Conservation (phyloP, 2,797 vertebrate genomes). For the Diplodus sargus region DNA sequence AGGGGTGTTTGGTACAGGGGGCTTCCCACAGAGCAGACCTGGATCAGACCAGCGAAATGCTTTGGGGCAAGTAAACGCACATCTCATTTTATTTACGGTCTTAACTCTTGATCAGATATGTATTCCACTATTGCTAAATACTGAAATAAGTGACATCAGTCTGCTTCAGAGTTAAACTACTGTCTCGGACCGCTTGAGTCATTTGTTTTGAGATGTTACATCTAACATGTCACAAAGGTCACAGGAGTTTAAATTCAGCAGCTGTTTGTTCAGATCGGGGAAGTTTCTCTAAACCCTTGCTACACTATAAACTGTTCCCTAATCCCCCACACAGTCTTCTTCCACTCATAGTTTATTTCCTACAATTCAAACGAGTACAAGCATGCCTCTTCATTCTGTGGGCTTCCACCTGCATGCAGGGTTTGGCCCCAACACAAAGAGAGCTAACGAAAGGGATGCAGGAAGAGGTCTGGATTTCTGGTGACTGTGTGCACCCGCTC, state of each 20-base stretch:
- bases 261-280: constrained; percentile 14
- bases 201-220: not conserved
- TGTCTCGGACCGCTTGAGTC: too few relatives aligned
- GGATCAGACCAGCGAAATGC: too few relatives aligned
- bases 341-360: not conserved
- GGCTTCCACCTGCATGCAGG: not conserved
- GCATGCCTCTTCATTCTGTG: not conserved
- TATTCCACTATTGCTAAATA: not conserved
- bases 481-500: not conserved
- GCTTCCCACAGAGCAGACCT: too few relatives aligned
- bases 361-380: constrained; percentile 3
- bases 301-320: not conserved
- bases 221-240: not conserved
- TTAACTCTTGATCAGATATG: not conserved
- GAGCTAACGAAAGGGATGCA: not conserved
- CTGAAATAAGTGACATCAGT: not conserved
- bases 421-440: not conserved
- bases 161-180: not conserved
- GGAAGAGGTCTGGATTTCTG: constrained; percentile 11
- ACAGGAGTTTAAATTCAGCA: not conserved
- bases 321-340: not conserved
- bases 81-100: too few relatives aligned
- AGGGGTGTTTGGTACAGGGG: too few relatives aligned
- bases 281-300: not conserved
- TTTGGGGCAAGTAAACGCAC: too few relatives aligned